Evolutionary conservation across 2,113 vertebrate species (phyloP), one percentile per base, ranked within the genome.

Genomic region (Archocentrus centrarchus): DNA sequence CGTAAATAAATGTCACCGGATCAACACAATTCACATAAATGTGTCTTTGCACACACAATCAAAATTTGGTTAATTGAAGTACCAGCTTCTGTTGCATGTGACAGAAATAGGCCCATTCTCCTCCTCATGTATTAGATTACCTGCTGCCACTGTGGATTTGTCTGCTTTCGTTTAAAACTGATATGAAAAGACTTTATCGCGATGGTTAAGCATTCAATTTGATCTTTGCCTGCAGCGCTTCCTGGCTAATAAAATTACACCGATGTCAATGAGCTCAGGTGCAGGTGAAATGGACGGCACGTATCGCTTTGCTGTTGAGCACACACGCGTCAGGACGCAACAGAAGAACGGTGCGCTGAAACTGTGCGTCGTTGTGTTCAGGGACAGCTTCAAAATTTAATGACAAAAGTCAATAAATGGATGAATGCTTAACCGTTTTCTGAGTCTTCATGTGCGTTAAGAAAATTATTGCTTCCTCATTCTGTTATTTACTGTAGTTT

Each of bases 31-130:
- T 32, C 27, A 57, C 13, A 73, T 73, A 3, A 63, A 30, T 39
- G 24, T 59, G 15, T 86, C 39, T 50, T 83, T 60, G 15, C 27
- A 44, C 20, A 64, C 10, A 35, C 37, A 61, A 61, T 55, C 75
- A 3, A 35, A 95, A 96, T 96, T 95, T 94, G 96, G 96, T 96
- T 70, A 66, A 50, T 62, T 95, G 95, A 91, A 62, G 30, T 73
- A 66, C 50, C 2, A 24, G 2, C 39, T n/a, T 50, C 59, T 83
- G 11, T 79, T 80, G 41, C 35, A 4, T 57, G 27, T 87, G 75
- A 80, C 79, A 75, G 73, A 63, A 62, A 81, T 68, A 82, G 64
- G 76, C 24, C 82, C 64, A 27, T 68, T 79, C 63, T 79, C 77
- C 66, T 86, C 61, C 60, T 83, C 11, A 4, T 73, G 60, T 64